Evolutionary conservation across 2,113 vertebrate species (phyloP).

Genomic region (Podilymbus podiceps): DNA sequence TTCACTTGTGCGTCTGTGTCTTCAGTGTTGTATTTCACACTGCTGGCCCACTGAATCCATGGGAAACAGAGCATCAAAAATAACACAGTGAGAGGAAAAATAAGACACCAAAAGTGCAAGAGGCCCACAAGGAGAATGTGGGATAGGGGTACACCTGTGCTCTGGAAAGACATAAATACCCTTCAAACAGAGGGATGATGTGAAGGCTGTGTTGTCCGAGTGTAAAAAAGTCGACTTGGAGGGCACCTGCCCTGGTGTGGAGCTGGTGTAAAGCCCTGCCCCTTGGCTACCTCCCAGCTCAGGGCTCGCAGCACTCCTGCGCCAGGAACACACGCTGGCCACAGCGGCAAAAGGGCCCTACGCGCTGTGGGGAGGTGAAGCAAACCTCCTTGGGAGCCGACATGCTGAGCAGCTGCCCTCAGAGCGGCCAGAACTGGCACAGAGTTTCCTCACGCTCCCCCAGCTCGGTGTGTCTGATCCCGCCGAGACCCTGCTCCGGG

Average conservation of each 20-base stretch:
- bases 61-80: background rate
- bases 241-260: fast-evolving
- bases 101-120: background rate
- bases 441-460: background rate
- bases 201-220: background rate
- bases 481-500: background rate
- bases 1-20: background rate
- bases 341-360: background rate
- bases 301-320: background rate
- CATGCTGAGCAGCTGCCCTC: fast-evolving
- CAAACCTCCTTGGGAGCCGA: background rate
- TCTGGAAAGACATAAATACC: background rate
- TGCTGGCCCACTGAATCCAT: background rate
- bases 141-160: fast-evolving
- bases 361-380: fast-evolving
- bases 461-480: background rate
- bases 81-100: background rate
- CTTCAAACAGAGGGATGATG: background rate
- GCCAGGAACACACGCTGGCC: background rate
- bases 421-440: background rate
- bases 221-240: background rate
- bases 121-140: background rate
- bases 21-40: background rate
- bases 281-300: background rate
- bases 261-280: background rate